Conservation (phyloP, 2,113 vertebrate genomes). For the Hemiscyllium ocellatum region DNA sequence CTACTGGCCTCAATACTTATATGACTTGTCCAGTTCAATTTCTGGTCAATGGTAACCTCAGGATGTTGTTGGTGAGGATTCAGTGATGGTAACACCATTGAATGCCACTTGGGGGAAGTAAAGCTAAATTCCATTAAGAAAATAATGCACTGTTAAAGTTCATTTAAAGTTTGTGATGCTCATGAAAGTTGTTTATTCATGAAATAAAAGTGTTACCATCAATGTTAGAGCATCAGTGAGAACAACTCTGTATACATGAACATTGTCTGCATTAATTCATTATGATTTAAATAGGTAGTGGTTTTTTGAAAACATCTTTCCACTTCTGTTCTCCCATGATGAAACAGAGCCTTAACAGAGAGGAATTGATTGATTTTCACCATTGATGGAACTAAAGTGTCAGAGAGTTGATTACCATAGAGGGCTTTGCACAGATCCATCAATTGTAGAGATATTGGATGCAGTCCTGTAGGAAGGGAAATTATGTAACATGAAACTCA, state of each 20-base stretch:
- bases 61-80: too few relatives aligned
- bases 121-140: not conserved
- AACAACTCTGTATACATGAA: not conserved
- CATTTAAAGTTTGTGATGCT: not conserved
- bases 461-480: not conserved
- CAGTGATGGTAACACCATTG: too few relatives aligned
- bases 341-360: not conserved
- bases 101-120: not conserved
- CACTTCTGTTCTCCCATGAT: not conserved
- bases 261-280: not conserved
- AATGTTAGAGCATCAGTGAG: not conserved
- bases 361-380: not conserved
- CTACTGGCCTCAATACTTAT: too few relatives aligned
- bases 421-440: not conserved
- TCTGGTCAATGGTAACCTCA: too few relatives aligned
- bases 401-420: not conserved
- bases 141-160: not conserved
- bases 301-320: not conserved
- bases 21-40: too few relatives aligned
- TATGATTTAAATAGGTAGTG: not conserved
- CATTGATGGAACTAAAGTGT: not conserved
- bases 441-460: not conserved
- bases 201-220: not conserved
- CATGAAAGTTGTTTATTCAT: not conserved
- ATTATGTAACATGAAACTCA: not conserved